Percentiles rank a stretch among this genome's conserved stretches.
These are phyloP conservation scores for Nannobrachium achirus DNA, from an alignment of 2,113 vertebrate genomes.

Conservation along the genomic window DNA sequence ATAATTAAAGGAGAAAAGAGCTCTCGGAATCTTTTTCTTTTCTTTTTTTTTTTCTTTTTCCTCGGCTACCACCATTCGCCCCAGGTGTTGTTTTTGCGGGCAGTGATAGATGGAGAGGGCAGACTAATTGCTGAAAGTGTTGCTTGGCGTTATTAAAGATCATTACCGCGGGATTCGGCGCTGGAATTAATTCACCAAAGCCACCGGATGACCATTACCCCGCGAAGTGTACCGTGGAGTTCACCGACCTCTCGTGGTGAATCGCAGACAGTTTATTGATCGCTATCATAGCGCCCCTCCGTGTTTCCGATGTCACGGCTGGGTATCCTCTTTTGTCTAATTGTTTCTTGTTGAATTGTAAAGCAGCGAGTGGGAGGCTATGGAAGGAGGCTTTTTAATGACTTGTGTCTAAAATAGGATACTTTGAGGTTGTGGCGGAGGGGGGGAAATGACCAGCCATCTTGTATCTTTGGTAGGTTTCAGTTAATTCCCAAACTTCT, in stretches of 20 bases:
- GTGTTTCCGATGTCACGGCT: conserved; percentile 55
- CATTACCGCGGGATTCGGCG: conserved; percentile 53
- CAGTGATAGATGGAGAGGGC: conserved; percentile 55
- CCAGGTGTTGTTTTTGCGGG: conserved; percentile 60
- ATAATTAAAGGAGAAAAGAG: conserved; percentile 67
- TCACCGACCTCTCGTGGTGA: conserved; percentile 63
- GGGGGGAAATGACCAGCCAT: background rate
- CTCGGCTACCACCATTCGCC: conserved; percentile 29
- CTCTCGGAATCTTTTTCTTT: conserved; percentile 57
- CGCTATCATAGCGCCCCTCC: conserved; percentile 56
- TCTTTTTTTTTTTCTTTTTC: conserved; percentile 38
- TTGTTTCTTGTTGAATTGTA: conserved; percentile 68
- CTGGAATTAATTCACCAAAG: conserved; percentile 49
- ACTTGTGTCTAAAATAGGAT: conserved; percentile 33
- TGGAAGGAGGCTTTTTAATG: conserved; percentile 48
- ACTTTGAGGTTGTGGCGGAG: conserved; percentile 36
- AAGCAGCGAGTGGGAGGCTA: conserved; percentile 69
- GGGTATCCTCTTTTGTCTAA: conserved; percentile 59
- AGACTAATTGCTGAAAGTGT: conserved; percentile 65
- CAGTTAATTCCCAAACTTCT: no score
- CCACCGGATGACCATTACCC: conserved; percentile 68
- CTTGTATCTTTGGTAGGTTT: no score
- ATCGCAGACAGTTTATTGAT: conserved; percentile 69
- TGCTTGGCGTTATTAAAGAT: conserved; percentile 63
- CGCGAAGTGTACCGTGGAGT: conserved; percentile 48